Evolutionary conservation across 2,113 vertebrate species (phyloP).

Genomic region (Otocyon megalotis): DNA sequence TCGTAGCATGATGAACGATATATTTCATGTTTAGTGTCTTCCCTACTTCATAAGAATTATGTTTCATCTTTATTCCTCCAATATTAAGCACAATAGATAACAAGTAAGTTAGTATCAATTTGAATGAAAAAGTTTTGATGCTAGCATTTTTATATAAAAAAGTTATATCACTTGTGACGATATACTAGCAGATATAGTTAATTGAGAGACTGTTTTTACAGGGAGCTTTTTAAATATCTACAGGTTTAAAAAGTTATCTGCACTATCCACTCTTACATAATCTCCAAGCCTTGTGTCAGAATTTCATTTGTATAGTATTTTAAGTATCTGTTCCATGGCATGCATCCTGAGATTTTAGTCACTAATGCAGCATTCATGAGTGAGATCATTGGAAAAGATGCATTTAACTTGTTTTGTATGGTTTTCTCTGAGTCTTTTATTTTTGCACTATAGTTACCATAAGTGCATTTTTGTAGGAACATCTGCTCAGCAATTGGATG

Average conservation of each 20-base stretch:
- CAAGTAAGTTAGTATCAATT: not conserved
- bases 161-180: conserved; percentile 14
- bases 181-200: not conserved
- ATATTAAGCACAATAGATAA: not conserved
- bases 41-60: not conserved
- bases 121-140: conserved; percentile 3
- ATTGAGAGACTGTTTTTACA: not conserved
- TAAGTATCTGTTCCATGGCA: not conserved
- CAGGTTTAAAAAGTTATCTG: not conserved
- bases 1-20: not conserved
- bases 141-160: not conserved
- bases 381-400: conserved; percentile 31
- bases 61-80: conserved; percentile 20
- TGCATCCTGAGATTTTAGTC: not conserved
- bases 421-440: not conserved
- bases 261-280: not conserved
- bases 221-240: conserved; percentile 5
- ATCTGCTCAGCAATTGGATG: conserved; percentile 97
- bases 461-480: conserved; percentile 89
- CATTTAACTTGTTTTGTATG: conserved; percentile 6
- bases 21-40: not conserved
- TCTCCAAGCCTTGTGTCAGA: not conserved
- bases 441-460: not conserved
- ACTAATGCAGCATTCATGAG: not conserved
- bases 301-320: not conserved